Percentiles rank a stretch among this genome's conserved stretches.
Conservation (phyloP, 1,140 invertebrate genomes). For the Zaprionus ghesquierei region DNA sequence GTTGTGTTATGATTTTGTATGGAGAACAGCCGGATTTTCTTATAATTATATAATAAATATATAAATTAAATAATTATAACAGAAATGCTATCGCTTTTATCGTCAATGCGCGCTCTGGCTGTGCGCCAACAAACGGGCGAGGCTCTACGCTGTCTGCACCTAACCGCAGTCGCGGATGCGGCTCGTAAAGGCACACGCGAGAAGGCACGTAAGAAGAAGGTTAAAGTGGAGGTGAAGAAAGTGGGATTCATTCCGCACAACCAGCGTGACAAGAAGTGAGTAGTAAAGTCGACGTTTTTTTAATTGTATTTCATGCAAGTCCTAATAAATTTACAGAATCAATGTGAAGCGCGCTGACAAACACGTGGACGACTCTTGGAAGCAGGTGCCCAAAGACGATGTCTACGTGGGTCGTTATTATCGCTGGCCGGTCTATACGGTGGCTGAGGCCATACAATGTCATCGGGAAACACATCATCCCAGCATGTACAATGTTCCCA, state of each 20-base stretch:
- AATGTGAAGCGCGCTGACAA: constrained; percentile 78
- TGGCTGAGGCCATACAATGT: constrained; percentile 88
- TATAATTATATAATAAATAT: constrained; percentile 36
- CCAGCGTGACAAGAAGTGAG: constrained; percentile 83
- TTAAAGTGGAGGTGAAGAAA: constrained; percentile 88
- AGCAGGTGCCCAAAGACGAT: constrained; percentile 86
- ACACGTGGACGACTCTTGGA: constrained; percentile 85
- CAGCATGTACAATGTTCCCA: constrained; percentile 88
- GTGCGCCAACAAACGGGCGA: constrained; percentile 58
- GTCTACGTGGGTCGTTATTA: constrained; percentile 87
- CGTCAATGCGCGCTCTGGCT: constrained; percentile 59
- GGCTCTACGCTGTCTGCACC: constrained; percentile 61
- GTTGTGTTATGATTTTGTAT: constrained; percentile 34
- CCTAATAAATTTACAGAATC: constrained; percentile 42
- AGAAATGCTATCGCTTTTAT: constrained; percentile 65
- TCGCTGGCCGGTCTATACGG: constrained; percentile 85
- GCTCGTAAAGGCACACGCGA: constrained; percentile 90
- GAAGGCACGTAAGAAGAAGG: constrained; percentile 87
- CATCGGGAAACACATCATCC: constrained; percentile 91
- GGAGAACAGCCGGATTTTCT: constrained; percentile 9
- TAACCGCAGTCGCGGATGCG: constrained; percentile 84
- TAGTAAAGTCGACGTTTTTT: background rate
- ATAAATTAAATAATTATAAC: constrained; percentile 36
- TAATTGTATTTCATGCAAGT: background rate
- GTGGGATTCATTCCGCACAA: constrained; percentile 87